Conservation (phyloP, 2,113 vertebrate genomes). For the Phyllostomus hastatus region DNA sequence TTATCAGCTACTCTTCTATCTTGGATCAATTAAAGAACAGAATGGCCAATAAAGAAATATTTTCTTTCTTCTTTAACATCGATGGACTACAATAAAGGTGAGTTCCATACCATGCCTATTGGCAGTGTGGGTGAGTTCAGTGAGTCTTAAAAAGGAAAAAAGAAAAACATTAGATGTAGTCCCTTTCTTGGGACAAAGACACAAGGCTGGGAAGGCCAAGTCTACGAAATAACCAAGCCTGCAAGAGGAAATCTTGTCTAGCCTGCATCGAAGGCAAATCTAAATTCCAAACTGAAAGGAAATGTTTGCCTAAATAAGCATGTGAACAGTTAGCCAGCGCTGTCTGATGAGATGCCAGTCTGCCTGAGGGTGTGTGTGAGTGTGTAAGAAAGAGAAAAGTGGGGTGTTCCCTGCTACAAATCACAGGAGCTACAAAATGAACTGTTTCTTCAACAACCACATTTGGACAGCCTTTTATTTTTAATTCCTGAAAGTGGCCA, state of each 20-base stretch:
- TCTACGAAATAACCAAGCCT: background rate
- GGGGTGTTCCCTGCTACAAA: background rate
- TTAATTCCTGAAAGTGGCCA: slow-evolving; percentile 58
- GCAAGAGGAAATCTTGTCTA: background rate
- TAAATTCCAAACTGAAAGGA: slow-evolving; percentile 24
- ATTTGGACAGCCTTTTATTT: background rate
- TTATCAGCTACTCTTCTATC: background rate
- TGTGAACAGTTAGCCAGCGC: background rate
- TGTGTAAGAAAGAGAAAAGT: background rate
- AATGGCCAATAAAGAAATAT: background rate
- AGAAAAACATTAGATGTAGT: background rate
- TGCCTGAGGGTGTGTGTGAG: background rate
- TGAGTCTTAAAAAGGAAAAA: background rate
- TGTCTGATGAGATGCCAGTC: background rate
- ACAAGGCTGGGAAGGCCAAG: background rate
- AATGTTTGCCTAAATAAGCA: background rate
- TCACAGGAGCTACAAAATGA: background rate
- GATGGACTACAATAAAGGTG: background rate
- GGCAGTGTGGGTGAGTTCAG: background rate
- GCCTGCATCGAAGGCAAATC: background rate
- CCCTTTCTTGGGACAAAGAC: background rate
- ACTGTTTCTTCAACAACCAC: background rate
- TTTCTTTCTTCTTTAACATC: background rate
- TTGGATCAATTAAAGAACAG: background rate
- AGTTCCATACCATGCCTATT: background rate